Base-by-base conservation (phyloP, 2,113 vertebrate genomes). In the Noturus placidus region DNA sequence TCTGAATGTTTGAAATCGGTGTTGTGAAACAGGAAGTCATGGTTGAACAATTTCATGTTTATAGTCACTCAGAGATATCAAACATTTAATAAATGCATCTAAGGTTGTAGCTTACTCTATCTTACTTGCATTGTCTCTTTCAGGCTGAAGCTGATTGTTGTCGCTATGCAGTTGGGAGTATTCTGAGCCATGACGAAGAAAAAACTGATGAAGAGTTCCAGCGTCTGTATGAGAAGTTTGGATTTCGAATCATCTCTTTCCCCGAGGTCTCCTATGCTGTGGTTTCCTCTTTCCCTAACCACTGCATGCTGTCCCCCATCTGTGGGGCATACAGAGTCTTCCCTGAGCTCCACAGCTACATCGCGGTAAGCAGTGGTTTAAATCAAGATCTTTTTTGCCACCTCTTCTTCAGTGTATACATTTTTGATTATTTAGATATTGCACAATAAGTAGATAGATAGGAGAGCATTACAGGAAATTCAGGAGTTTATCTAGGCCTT, bases 231-330 rank as follows among this genome's bases (percentile, higher is more conserved):
- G 95, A 97, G 94, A 96, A 96, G 85, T 96, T 95, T 14, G 97
- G 97, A 91, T 99, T 98, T 92, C 96, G 95, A 90, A 93, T 99
- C 67, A 96, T 97, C 91, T 95, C 96, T 89, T 98, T 99, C 90
- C 97, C 98, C 0, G 96, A 96, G 89, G 95, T 97, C 86, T 97
- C 96, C 88, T 96, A 97, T 0, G 97, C 96, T 81, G 97, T 99
- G 90, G 96, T 95, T 74, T 94, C 97, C 0, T 95, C 94, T 4
- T 97, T 99, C 90, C 97, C 97, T 0, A 95, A 96, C 92, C 96
- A 94, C 61, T 97, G 95, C 0, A 90, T 93, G 0, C 70, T 98
- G 85, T 99, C 97, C 27, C 92, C 97, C 59, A 92, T 96, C 87
- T 91, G 98, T 87, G 96, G 95, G 46, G 74, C 95, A 50, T 96